These are phyloP conservation scores for Trogon melanurus DNA, from an alignment of 2,113 vertebrate species.

Conservation along the genomic window DNA sequence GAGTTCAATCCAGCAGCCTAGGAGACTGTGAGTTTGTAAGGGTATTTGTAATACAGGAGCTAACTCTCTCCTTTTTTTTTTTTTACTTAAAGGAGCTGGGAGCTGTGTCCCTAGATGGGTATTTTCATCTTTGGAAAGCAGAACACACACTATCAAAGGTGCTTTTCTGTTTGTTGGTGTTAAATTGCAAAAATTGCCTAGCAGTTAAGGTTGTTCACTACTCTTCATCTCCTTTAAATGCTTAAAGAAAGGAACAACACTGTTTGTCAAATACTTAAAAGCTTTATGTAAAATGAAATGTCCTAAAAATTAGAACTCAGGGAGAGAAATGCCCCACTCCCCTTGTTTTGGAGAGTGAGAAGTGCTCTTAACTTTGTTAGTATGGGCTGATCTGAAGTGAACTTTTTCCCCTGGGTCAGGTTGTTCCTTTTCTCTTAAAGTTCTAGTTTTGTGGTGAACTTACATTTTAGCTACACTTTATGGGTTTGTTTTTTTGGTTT, in stretches of 20 bases:
- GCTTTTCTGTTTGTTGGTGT: neutral
- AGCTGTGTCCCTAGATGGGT: conserved; percentile 95
- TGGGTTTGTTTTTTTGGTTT: neutral
- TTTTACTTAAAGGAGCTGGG: conserved; percentile 85
- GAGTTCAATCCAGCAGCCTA: neutral
- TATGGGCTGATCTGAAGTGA: neutral
- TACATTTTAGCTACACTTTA: neutral
- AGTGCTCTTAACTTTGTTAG: neutral
- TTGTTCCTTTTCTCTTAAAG: neutral
- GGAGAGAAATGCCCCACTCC: fast-evolving
- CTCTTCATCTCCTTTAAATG: neutral
- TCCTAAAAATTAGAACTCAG: neutral
- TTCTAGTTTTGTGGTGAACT: neutral
- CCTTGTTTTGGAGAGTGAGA: neutral
- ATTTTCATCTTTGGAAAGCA: conserved; percentile 98
- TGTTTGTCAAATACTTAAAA: neutral
- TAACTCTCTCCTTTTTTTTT: neutral
- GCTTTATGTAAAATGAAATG: neutral
- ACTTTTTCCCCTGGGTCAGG: neutral
- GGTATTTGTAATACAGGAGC: neutral
- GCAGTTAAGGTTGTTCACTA: neutral
- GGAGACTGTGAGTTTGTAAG: neutral
- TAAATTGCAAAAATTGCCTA: neutral
- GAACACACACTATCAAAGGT: conserved; percentile 94
- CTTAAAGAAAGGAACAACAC: neutral